Conservation (phyloP, 2,888 invertebrate species). For the Plagiodera versicolora region DNA sequence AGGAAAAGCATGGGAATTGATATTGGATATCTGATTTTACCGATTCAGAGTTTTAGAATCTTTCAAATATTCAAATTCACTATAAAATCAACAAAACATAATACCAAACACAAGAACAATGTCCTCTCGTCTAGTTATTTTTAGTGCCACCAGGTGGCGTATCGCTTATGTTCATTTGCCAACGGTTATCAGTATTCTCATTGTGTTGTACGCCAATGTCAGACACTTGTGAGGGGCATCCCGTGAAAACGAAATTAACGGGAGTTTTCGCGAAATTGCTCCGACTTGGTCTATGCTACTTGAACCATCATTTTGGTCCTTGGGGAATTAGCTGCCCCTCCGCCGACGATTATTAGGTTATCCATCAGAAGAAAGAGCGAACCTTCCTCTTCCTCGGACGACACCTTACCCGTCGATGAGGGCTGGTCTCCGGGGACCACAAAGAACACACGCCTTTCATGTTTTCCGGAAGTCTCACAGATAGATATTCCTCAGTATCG, state of each 20-base stretch:
- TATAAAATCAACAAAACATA: no score
- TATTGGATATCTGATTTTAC: no score
- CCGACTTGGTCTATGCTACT: slow-evolving; percentile 60
- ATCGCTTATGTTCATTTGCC: no score
- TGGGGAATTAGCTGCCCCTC: slow-evolving; percentile 51
- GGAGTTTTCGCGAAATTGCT: slow-evolving; percentile 59
- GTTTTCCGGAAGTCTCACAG: slow-evolving; percentile 36
- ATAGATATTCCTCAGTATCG: not conserved
- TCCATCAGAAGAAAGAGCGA: slow-evolving; percentile 39
- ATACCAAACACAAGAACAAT: no score
- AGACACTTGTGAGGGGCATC: slow-evolving; percentile 55
- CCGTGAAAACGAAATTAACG: slow-evolving; percentile 49
- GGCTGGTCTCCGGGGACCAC: slow-evolving; percentile 33
- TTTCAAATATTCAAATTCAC: no score
- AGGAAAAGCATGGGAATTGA: no score
- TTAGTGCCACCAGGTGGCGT: no score
- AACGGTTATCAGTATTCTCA: not conserved
- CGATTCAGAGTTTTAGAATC: no score
- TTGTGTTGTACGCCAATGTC: not conserved
- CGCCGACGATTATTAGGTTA: slow-evolving; percentile 56
- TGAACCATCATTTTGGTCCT: slow-evolving; percentile 46
- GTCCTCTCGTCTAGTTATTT: no score
- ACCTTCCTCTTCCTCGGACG: slow-evolving; percentile 33
- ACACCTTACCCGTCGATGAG: slow-evolving; percentile 46
- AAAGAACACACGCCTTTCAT: slow-evolving; percentile 42